phyloP scores from a whole-genome alignment of 2,113 vertebrate species.

The Budorcas taxicolor region DNA sequence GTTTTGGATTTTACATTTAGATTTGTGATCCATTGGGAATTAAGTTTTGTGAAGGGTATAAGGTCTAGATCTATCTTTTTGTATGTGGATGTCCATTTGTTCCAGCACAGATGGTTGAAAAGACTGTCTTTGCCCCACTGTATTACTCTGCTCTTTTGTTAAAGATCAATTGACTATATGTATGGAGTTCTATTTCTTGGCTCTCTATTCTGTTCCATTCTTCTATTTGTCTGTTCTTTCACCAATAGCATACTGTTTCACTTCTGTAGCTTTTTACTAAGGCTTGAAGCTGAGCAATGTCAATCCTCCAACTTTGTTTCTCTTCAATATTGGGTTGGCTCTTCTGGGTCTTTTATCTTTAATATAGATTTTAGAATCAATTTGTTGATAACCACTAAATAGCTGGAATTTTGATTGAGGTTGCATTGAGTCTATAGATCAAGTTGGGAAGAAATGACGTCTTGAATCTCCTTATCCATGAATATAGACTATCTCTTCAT shows the following conservation, averaged over 20 bases:
- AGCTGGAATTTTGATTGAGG: background rate
- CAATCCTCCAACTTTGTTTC: background rate
- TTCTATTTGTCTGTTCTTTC: background rate
- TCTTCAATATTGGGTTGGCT: background rate
- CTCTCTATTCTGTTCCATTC: background rate
- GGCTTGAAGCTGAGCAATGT: background rate
- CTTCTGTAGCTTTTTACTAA: background rate
- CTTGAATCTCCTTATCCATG: background rate
- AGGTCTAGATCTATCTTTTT: background rate
- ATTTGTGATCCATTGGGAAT: background rate
- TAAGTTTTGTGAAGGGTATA: background rate
- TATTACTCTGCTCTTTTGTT: background rate
- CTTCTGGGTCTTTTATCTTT: background rate
- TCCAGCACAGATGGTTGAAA: background rate
- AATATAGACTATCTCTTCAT: background rate
- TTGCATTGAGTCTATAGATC: background rate
- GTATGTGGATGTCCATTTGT: background rate
- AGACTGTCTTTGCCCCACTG: background rate
- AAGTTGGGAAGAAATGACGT: background rate
- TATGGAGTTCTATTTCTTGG: background rate
- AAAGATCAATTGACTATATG: background rate
- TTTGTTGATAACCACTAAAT: background rate
- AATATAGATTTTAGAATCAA: background rate
- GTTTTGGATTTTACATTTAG: background rate
- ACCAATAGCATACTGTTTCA: background rate